phyloP scores from a whole-genome alignment of 2,888 invertebrate species.

The Acleris emargana region DNA sequence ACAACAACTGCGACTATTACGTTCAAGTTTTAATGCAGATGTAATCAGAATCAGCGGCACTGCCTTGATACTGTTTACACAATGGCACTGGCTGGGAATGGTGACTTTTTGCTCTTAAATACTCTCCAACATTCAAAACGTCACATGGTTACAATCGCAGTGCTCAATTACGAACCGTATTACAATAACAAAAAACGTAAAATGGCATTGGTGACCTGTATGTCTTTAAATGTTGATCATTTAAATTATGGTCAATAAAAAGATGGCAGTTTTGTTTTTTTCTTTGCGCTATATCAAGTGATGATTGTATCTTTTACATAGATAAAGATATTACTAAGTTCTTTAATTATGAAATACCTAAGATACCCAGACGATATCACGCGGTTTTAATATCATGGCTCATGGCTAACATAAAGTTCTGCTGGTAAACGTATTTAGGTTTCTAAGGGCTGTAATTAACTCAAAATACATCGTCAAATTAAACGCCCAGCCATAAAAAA shows the following conservation, averaged over 20 bases:
- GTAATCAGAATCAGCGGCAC: slow-evolving; percentile 44
- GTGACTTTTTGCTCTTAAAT: slow-evolving; percentile 35
- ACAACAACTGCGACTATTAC: background rate
- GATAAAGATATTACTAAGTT: background rate
- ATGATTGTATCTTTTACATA: slow-evolving; percentile 8
- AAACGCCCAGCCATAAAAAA: too few relatives aligned
- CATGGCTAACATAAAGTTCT: too few relatives aligned
- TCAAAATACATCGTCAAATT: too few relatives aligned
- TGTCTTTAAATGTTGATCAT: slow-evolving; percentile 25
- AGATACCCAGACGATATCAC: too few relatives aligned
- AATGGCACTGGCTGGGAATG: slow-evolving; percentile 43
- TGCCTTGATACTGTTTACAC: slow-evolving; percentile 49
- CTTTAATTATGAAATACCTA: too few relatives aligned
- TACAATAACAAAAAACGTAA: slow-evolving; percentile 5
- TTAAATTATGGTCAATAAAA: slow-evolving; percentile 27
- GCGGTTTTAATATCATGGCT: too few relatives aligned
- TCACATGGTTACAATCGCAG: slow-evolving; percentile 13
- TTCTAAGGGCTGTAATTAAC: too few relatives aligned
- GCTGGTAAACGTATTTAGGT: too few relatives aligned
- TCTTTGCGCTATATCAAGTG: slow-evolving; percentile 5
- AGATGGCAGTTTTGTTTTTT: slow-evolving; percentile 31
- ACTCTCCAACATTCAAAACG: slow-evolving; percentile 16
- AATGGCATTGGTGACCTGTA: slow-evolving; percentile 21
- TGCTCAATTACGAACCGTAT: slow-evolving; percentile 17
- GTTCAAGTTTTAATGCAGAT: slow-evolving; percentile 38